Evolutionary conservation across 1,140 invertebrate genomes (phyloP).

Genomic region (Cydia amplana): DNA sequence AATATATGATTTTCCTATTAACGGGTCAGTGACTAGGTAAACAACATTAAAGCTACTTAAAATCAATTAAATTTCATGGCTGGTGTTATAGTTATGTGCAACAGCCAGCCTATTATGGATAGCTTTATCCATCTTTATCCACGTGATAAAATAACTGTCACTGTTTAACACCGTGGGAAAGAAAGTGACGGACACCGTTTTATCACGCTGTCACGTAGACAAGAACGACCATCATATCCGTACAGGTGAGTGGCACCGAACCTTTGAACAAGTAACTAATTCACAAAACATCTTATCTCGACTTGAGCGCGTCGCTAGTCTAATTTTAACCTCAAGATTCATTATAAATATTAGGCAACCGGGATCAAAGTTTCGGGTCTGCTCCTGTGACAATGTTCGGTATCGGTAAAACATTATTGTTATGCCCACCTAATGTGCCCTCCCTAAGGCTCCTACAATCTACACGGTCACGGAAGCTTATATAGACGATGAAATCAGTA

Average conservation of each 20-base stretch:
- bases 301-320: not conserved
- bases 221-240: too few species aligned
- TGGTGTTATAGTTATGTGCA: not conserved
- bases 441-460: too few species aligned
- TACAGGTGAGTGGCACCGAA: conserved; percentile 7
- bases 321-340: not conserved
- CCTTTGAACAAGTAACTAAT: conserved; percentile 8
- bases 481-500: too few species aligned
- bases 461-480: too few species aligned
- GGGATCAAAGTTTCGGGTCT: not conserved
- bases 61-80: conserved; percentile 5
- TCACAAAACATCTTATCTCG: not conserved
- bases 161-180: too few species aligned
- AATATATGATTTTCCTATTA: conserved; percentile 37
- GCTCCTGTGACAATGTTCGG: conserved; percentile 5
- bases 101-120: too few species aligned
- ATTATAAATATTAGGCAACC: not conserved
- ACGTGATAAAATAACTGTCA: too few species aligned
- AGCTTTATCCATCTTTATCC: too few species aligned
- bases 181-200: too few species aligned
- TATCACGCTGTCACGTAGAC: too few species aligned
- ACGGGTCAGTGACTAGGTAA: conserved; percentile 40
- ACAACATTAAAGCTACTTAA: conserved; percentile 25
- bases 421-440: too few species aligned
- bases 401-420: too few species aligned